phyloP scores from a whole-genome alignment of 2,888 invertebrate species.

The Protophormia terraenovae region DNA sequence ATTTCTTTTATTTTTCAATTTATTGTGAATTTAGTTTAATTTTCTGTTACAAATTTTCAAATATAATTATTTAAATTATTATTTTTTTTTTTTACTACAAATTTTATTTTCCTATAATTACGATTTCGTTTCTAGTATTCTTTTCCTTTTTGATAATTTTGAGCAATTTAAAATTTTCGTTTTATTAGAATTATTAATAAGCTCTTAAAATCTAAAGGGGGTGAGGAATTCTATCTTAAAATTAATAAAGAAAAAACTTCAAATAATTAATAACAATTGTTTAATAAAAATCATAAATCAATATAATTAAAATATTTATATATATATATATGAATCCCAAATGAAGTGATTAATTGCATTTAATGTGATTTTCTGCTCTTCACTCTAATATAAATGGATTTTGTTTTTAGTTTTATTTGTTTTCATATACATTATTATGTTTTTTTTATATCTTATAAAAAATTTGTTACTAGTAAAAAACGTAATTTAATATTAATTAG shows the following conservation, averaged over 20 bases:
- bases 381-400: neutral
- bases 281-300: neutral
- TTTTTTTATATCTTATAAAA: slow-evolving; percentile 62
- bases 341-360: neutral
- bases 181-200: slow-evolving; percentile 13
- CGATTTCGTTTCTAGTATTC: slow-evolving; percentile 52
- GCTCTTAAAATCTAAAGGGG: slow-evolving; percentile 49
- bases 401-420: neutral
- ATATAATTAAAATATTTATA: neutral
- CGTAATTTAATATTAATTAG: slow-evolving; percentile 39
- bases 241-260: slow-evolving; percentile 3
- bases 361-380: neutral
- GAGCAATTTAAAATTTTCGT: slow-evolving; percentile 7
- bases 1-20: neutral
- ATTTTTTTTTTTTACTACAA: neutral
- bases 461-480: slow-evolving; percentile 65
- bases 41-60: slow-evolving; percentile 11
- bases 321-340: neutral
- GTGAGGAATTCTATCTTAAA: slow-evolving; percentile 20
- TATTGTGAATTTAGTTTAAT: neutral
- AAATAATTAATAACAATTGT: slow-evolving; percentile 26
- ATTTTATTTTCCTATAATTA: slow-evolving; percentile 36
- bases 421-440: no score
- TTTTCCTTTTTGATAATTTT: slow-evolving; percentile 26
- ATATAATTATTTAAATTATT: neutral